Evolutionary conservation across 2,888 invertebrate genomes (phyloP).

Genomic region (Strigamia transsilvanica): DNA sequence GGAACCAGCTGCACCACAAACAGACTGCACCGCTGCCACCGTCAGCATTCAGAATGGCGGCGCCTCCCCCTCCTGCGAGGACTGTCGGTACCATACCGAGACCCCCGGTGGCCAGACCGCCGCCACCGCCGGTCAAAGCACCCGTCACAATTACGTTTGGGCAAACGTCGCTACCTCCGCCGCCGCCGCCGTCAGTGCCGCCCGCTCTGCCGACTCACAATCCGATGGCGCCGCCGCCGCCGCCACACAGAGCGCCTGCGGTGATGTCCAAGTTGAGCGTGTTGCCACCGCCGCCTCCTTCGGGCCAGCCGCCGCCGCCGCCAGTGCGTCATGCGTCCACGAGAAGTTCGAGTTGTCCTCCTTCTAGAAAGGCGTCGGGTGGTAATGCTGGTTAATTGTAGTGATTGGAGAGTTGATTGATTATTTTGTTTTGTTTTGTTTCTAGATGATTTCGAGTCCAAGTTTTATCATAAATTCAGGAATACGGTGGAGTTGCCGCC

Average conservation of each 20-base stretch:
- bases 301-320: constrained; percentile 68
- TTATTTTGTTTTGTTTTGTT: too few relatives aligned
- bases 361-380: background rate
- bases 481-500: constrained; percentile 72
- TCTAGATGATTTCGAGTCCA: constrained; percentile 72
- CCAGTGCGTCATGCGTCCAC: constrained; percentile 72
- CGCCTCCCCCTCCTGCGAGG: constrained; percentile 66
- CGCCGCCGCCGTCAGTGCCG: constrained; percentile 68
- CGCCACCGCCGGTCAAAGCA: constrained; percentile 32
- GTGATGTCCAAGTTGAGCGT: constrained; percentile 53
- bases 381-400: background rate
- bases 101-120: constrained; percentile 46
- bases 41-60: constrained; percentile 62
- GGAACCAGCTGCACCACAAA: constrained; percentile 64
- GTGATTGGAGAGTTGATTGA: background rate
- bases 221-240: constrained; percentile 29
- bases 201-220: constrained; percentile 59
- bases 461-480: constrained; percentile 74
- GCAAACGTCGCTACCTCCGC: constrained; percentile 64
- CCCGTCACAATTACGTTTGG: background rate
- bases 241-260: constrained; percentile 56
- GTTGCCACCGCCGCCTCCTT: constrained; percentile 21
- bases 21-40: constrained; percentile 71
- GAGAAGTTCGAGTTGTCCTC: constrained; percentile 35
- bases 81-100: constrained; percentile 55